A percentile compares a stretch with the other conserved stretches of the same genome.
phyloP scores from a whole-genome alignment of 2,888 invertebrate species.

The Melinaea menophilus region DNA sequence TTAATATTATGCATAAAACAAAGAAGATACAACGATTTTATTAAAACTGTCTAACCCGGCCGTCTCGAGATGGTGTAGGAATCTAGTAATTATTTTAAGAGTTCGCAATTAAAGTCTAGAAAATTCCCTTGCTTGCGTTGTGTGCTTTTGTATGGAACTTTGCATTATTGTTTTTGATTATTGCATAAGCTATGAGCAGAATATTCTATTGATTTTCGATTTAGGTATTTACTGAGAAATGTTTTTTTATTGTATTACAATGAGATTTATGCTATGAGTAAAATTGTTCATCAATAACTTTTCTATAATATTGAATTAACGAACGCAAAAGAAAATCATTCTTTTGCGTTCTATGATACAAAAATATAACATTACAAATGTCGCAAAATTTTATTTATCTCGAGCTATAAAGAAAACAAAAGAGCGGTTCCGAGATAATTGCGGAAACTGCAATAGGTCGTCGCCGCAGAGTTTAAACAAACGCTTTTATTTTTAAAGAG shows the following conservation, averaged over 20 bases:
- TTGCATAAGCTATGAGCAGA: neutral
- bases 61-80: conserved; percentile 36
- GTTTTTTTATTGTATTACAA: neutral
- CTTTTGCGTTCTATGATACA: too few species aligned
- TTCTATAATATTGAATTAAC: too few species aligned
- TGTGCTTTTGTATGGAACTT: conserved; percentile 7
- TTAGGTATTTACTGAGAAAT: neutral
- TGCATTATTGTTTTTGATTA: neutral
- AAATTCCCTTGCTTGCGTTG: conserved; percentile 28
- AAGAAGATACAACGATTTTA: conserved; percentile 55
- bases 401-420: conserved; percentile 39
- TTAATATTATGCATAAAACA: conserved; percentile 48
- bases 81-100: conserved; percentile 37
- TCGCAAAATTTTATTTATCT: neutral
- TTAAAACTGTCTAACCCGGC: conserved; percentile 50
- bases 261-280: neutral
- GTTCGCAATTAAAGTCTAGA: conserved; percentile 2
- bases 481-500: conserved; percentile 71
- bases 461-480: conserved; percentile 56
- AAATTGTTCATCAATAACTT: too few species aligned
- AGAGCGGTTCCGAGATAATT: conserved; percentile 58
- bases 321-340: too few species aligned
- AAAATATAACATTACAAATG: neutral
- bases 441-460: conserved; percentile 53
- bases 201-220: neutral